These are phyloP conservation scores for Tetramorium bicarinatum DNA, from an alignment of 2,888 invertebrate genomes.

Conservation along the genomic window DNA sequence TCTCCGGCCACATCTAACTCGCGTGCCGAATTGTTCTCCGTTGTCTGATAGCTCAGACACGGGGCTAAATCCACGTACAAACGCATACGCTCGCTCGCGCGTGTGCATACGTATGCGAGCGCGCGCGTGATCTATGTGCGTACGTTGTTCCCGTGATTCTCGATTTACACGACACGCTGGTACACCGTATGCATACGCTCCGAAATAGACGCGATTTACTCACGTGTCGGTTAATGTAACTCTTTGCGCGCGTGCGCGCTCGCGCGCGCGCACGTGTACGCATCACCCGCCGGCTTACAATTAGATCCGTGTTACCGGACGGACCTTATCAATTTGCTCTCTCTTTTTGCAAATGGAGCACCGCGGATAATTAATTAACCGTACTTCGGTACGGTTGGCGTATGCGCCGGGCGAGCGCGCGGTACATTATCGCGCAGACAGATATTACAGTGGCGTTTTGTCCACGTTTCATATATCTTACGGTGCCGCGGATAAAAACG, in stretches of 20 bases:
- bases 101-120: not conserved
- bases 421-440: slow-evolving; percentile 48
- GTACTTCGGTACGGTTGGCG: slow-evolving; percentile 27
- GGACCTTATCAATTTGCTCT: slow-evolving; percentile 47
- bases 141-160: slow-evolving; percentile 47
- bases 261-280: not conserved
- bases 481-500: slow-evolving; percentile 7
- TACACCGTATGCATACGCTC: slow-evolving; percentile 6
- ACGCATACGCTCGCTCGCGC: not conserved
- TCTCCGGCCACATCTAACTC: slow-evolving; percentile 30
- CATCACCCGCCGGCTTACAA: slow-evolving; percentile 1
- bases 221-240: slow-evolving; percentile 41
- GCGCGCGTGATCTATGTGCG: slow-evolving; percentile 37
- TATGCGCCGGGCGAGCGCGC: slow-evolving; percentile 3
- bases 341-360: slow-evolving; percentile 42
- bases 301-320: slow-evolving; percentile 28
- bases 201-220: slow-evolving; percentile 22
- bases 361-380: slow-evolving; percentile 50
- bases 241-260: slow-evolving; percentile 13
- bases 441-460: slow-evolving; percentile 50
- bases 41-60: slow-evolving; percentile 38
- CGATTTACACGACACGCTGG: slow-evolving; percentile 46
- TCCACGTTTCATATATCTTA: slow-evolving; percentile 37
- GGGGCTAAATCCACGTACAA: not conserved
- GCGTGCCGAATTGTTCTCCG: slow-evolving; percentile 46